Percentiles rank a stretch among this genome's conserved stretches.
Conservation (phyloP, 2,888 invertebrate species). For the Onchidella celtica region DNA sequence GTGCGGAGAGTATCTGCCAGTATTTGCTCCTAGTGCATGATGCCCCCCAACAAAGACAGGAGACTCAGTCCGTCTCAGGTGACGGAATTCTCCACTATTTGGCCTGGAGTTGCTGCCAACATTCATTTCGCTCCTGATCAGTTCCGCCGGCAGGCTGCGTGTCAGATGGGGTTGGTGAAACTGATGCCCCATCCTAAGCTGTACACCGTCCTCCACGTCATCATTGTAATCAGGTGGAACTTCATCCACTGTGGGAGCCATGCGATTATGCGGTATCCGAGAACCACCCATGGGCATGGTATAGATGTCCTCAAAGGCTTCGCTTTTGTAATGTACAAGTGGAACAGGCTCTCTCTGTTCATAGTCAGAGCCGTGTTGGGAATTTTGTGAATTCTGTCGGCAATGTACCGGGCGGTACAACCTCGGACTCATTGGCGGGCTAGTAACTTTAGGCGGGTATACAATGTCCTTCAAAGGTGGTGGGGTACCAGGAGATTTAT, state of each 20-base stretch:
- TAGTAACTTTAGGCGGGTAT: constrained; percentile 23
- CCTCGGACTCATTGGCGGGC: constrained; percentile 37
- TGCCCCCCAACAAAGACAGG: background rate
- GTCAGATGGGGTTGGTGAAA: constrained; percentile 50
- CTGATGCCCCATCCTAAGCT: constrained; percentile 45
- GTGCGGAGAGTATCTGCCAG: background rate
- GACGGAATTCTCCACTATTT: constrained; percentile 8
- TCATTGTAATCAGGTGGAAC: constrained; percentile 64
- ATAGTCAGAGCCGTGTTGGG: constrained; percentile 53
- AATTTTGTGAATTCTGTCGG: constrained; percentile 61
- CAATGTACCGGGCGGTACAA: constrained; percentile 44
- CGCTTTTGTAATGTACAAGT: constrained; percentile 20
- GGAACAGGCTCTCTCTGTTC: constrained; percentile 24
- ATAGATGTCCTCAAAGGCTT: constrained; percentile 28
- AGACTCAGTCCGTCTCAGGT: background rate
- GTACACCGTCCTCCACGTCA: constrained; percentile 53
- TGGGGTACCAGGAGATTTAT: background rate
- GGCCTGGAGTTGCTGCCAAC: constrained; percentile 7
- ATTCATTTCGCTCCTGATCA: constrained; percentile 49
- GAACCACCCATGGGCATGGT: background rate
- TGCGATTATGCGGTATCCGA: background rate
- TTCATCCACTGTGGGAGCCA: constrained; percentile 21
- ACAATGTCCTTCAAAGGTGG: background rate
- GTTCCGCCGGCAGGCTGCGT: constrained; percentile 48
- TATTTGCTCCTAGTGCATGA: background rate